A percentile compares a stretch with the other conserved stretches of the same genome.
Evolutionary conservation across 2,888 invertebrate species (phyloP).

Genomic region (Petrolisthes manimaculis): DNA sequence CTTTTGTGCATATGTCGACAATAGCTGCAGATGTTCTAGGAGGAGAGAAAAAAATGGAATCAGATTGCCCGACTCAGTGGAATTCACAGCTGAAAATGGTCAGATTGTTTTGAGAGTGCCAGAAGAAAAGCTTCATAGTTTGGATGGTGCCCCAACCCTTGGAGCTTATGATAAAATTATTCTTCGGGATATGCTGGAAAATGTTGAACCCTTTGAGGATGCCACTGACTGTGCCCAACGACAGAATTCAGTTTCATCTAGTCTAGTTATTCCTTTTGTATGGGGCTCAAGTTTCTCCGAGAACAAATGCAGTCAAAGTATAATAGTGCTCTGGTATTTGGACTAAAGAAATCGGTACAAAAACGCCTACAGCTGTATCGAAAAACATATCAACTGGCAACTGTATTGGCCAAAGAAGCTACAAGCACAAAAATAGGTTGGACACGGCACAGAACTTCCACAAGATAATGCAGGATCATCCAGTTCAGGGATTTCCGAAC

Average conservation of each 20-base stretch:
- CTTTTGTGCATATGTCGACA: too few species aligned
- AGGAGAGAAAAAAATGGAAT: background rate
- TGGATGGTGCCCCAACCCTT: slow-evolving; percentile 21
- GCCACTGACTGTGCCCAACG: slow-evolving; percentile 14
- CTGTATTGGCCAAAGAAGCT: slow-evolving; percentile 31
- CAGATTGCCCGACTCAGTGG: background rate
- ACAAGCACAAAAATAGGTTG: slow-evolving; percentile 9
- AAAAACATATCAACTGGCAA: slow-evolving; percentile 36
- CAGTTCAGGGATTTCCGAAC: slow-evolving; percentile 22
- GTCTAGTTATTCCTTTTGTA: slow-evolving; percentile 6
- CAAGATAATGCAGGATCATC: slow-evolving; percentile 7
- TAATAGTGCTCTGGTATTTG: slow-evolving; percentile 28
- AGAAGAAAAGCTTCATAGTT: background rate
- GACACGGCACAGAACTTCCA: slow-evolving; percentile 24
- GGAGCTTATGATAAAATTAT: slow-evolving; percentile 18
- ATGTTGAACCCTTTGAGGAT: slow-evolving; percentile 21
- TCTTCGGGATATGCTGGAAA: slow-evolving; percentile 19
- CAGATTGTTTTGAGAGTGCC: background rate
- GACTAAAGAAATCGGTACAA: slow-evolving; percentile 22
- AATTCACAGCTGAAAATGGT: slow-evolving; percentile 30
- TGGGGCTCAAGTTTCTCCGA: slow-evolving; percentile 18
- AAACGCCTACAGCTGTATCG: slow-evolving; percentile 26
- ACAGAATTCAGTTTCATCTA: slow-evolving; percentile 21
- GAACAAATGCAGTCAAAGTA: slow-evolving; percentile 27
- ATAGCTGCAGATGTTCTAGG: background rate